Evolutionary conservation across 2,113 vertebrate species (phyloP).

Genomic region (Colius striatus): DNA sequence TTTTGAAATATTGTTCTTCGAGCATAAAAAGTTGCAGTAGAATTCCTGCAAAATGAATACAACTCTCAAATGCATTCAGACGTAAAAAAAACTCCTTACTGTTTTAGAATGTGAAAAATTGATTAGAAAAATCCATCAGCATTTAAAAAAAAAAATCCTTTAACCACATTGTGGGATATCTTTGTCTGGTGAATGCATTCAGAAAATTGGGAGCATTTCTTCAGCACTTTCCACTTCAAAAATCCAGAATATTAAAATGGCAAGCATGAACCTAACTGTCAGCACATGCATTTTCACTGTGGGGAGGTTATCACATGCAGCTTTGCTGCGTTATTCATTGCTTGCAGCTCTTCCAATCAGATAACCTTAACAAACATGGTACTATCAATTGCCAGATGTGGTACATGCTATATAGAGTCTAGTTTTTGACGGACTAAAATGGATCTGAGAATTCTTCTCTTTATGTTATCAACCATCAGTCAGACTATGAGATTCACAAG

Average conservation of each 20-base stretch:
- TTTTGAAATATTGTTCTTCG: conserved; percentile 2
- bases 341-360: conserved; percentile 36
- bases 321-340: conserved; percentile 32
- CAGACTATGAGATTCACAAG: conserved; percentile 44
- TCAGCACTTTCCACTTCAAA: background rate
- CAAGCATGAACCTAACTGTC: background rate
- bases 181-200: background rate
- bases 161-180: background rate
- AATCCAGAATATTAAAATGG: conserved; percentile 18
- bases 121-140: background rate
- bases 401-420: background rate
- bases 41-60: background rate
- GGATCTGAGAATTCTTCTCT: conserved; percentile 29
- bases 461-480: conserved; percentile 61
- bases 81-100: background rate
- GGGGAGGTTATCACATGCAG: conserved; percentile 43
- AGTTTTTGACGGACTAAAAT: conserved; percentile 41
- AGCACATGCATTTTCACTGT: conserved; percentile 21
- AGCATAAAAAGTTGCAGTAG: background rate
- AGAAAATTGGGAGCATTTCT: background rate
- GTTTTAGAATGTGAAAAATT: background rate
- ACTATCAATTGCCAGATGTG: conserved; percentile 44
- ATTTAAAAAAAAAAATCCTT: background rate
- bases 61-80: background rate
- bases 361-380: conserved; percentile 52